Base-by-base conservation (phyloP, 2,888 invertebrate species). In the Eupeodes latifasciatus region DNA sequence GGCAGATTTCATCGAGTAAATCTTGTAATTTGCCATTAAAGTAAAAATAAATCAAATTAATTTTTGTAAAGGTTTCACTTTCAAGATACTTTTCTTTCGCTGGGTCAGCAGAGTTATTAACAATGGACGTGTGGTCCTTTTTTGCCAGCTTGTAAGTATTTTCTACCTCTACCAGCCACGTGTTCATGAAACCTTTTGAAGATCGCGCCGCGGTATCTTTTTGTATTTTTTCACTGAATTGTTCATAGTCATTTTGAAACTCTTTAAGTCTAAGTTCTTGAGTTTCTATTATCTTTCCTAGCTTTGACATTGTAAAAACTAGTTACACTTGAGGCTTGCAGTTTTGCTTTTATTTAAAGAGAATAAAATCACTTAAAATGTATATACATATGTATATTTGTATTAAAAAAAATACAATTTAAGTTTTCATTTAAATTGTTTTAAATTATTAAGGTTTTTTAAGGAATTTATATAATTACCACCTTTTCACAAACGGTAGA, bases 61-160 rank as follows among this genome's bases (percentile, higher is more conserved):
- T 80, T 80, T 72, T 80, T 2, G 55, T 57, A 40, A 62, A 80
- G 2, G 49, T 72, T 34, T 80, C 80, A 5, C n/a, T n/a, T n/a
- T n/a, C n/a, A n/a, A n/a, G n/a, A n/a, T n/a, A n/a, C n/a, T n/a
- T n/a, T n/a, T n/a, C n/a, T n/a, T n/a, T n/a, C n/a, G n/a, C 71
- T 27, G 59, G 51, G 49, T 81, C 72, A 16, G 67, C 34, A 5
- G 59, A 7, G 5, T n/a, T 47, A 36, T 49, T n/a, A n/a, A n/a
- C n/a, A 11, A 80, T 80, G 27, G 34, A 5, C 14, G 49, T 44
- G 71, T 79, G 80, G 34, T 79, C 72, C 49, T 64, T 62, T 34
- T 72, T 80, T 47, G 72, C 64, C 11, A 44, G 27, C 57, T 72
- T 80, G n/a, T 64, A 80, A 0, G 5, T 44, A 11, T 72, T 64